phyloP scores from a whole-genome alignment of 2,888 invertebrate species.

The Xestia ashworthii region DNA sequence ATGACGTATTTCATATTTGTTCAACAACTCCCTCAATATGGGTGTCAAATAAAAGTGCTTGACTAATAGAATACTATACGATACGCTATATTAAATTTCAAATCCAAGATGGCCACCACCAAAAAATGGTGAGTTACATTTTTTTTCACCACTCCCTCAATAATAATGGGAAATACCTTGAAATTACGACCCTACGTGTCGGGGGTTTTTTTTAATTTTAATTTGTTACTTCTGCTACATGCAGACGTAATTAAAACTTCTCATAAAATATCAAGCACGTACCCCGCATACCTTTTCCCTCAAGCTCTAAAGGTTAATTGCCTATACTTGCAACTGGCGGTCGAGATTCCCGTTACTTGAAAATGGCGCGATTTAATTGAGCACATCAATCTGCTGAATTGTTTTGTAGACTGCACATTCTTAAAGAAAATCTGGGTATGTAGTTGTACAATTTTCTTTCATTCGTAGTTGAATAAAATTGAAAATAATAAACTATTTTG shows the following conservation, averaged over 20 bases:
- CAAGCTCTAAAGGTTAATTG: constrained; percentile 24
- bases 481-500: background rate
- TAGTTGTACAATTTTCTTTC: background rate
- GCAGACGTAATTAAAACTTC: background rate
- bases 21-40: too few species aligned
- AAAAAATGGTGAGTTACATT: too few species aligned
- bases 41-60: too few species aligned
- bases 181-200: too few species aligned
- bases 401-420: constrained; percentile 29
- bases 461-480: background rate
- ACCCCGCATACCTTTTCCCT: background rate
- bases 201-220: too few species aligned
- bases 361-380: constrained; percentile 25
- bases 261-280: background rate
- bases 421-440: constrained; percentile 1
- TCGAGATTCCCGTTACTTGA: background rate
- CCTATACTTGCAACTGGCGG: constrained; percentile 5
- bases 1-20: too few species aligned
- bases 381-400: constrained; percentile 26
- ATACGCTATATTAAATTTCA: too few species aligned
- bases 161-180: too few species aligned
- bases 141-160: too few species aligned
- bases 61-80: too few species aligned
- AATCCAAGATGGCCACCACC: too few species aligned
- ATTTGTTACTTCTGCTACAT: background rate